Evolutionary conservation across 2,888 invertebrate genomes (phyloP).

Genomic region (Andrena marginata): DNA sequence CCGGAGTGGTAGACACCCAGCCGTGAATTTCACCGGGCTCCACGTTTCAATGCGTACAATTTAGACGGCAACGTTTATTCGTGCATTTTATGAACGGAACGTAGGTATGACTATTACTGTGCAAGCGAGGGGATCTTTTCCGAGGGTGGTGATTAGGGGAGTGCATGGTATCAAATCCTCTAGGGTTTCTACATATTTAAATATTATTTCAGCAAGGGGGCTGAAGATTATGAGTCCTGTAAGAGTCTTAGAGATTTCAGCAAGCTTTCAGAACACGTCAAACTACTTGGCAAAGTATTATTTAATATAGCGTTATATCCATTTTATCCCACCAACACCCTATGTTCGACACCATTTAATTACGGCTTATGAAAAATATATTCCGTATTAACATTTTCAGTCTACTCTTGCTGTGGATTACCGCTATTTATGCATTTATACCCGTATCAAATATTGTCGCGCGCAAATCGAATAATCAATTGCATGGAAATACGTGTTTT

Average conservation of each 20-base stretch:
- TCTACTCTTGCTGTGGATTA: neutral
- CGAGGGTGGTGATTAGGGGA: neutral
- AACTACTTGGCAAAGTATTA: too few species aligned
- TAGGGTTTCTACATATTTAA: too few species aligned
- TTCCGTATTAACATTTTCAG: too few species aligned
- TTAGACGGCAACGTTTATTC: neutral
- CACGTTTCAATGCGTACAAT: neutral
- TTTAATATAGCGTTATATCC: too few species aligned
- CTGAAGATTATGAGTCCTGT: too few species aligned
- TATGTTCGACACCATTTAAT: too few species aligned
- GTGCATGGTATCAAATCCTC: neutral
- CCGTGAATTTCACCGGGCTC: neutral
- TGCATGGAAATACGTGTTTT: neutral
- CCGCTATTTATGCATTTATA: constrained; percentile 9
- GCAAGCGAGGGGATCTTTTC: neutral
- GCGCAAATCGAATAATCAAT: constrained; percentile 2
- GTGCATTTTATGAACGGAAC: neutral
- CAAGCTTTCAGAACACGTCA: too few species aligned
- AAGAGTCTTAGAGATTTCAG: too few species aligned
- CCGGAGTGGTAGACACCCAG: neutral
- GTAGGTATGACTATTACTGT: neutral
- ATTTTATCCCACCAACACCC: too few species aligned
- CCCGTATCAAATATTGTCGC: constrained; percentile 1
- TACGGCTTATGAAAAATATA: too few species aligned
- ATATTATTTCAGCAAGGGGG: too few species aligned